Conservation (phyloP, 2,113 vertebrate genomes). For the Ancistrus triradiatus region DNA sequence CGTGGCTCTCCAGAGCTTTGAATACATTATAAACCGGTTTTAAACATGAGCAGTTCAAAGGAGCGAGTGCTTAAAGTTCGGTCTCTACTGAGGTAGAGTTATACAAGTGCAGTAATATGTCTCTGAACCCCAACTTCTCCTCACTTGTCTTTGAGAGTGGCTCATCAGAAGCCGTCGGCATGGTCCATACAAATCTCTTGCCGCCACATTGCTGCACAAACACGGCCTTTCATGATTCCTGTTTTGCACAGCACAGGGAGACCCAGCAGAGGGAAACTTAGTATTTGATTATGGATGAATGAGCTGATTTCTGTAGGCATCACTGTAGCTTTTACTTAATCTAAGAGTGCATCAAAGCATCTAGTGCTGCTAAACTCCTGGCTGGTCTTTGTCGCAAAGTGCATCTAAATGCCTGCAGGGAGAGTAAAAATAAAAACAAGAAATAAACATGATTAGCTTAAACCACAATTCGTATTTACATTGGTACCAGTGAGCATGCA, state of each 20-base stretch:
- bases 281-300: slow-evolving; percentile 48
- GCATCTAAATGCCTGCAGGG: slow-evolving; percentile 68
- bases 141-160: slow-evolving; percentile 61
- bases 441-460: slow-evolving; percentile 75
- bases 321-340: slow-evolving; percentile 67
- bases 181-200: slow-evolving; percentile 64
- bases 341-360: slow-evolving; percentile 77
- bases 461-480: slow-evolving; percentile 73
- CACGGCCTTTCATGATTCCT: slow-evolving; percentile 61
- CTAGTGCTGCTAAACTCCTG: slow-evolving; percentile 61
- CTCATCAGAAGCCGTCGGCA: slow-evolving; percentile 67
- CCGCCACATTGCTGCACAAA: slow-evolving; percentile 49
- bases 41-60: slow-evolving; percentile 29
- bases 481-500: slow-evolving; percentile 61
- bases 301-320: slow-evolving; percentile 69
- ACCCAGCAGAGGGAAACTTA: slow-evolving; percentile 51
- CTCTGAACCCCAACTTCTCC: slow-evolving; percentile 40
- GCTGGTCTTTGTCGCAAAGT: slow-evolving; percentile 74
- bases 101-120: slow-evolving; percentile 43
- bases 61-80: slow-evolving; percentile 55
- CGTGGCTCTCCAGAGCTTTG: slow-evolving; percentile 15
- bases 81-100: slow-evolving; percentile 43
- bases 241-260: slow-evolving; percentile 59
- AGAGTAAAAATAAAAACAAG: slow-evolving; percentile 62
- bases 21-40: slow-evolving; percentile 22